These are phyloP conservation scores for Drosophila planitibia DNA, from an alignment of 2,888 invertebrate species.

Conservation along the genomic window DNA sequence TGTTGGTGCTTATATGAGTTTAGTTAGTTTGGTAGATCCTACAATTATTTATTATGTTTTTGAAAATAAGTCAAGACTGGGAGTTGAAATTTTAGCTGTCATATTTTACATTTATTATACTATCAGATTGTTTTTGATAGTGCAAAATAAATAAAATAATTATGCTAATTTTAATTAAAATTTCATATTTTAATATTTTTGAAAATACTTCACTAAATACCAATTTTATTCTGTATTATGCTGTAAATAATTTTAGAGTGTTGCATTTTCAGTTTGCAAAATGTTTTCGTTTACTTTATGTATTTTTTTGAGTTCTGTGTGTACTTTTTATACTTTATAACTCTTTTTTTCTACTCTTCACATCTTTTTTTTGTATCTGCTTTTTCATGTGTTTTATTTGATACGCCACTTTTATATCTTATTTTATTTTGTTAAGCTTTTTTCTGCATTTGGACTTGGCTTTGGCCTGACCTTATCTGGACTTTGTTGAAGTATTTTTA, in stretches of 20 bases:
- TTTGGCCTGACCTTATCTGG: conserved; percentile 40
- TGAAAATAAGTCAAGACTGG: not conserved
- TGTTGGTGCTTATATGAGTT: too few species aligned
- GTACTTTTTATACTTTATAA: not conserved
- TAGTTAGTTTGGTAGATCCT: accelerated
- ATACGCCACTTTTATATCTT: conserved; percentile 31
- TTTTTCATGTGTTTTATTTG: conserved; percentile 18
- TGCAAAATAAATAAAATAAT: not conserved
- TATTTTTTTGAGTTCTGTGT: not conserved
- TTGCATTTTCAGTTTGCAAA: not conserved
- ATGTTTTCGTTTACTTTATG: not conserved
- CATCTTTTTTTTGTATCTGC: not conserved
- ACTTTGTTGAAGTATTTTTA: conserved; percentile 36
- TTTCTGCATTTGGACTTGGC: conserved; percentile 39
- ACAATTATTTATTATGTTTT: accelerated
- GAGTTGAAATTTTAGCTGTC: not conserved
- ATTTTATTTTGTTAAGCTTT: conserved; percentile 23
- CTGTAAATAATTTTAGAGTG: not conserved
- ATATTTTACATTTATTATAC: too few species aligned
- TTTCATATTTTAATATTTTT: not conserved
- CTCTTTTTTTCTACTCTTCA: not conserved
- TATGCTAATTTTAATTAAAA: not conserved
- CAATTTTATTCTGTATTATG: not conserved
- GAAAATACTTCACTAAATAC: not conserved
- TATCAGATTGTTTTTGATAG: not conserved